phyloP scores from a whole-genome alignment of 2,888 invertebrate genomes.

The Allophyes oxyacanthae region DNA sequence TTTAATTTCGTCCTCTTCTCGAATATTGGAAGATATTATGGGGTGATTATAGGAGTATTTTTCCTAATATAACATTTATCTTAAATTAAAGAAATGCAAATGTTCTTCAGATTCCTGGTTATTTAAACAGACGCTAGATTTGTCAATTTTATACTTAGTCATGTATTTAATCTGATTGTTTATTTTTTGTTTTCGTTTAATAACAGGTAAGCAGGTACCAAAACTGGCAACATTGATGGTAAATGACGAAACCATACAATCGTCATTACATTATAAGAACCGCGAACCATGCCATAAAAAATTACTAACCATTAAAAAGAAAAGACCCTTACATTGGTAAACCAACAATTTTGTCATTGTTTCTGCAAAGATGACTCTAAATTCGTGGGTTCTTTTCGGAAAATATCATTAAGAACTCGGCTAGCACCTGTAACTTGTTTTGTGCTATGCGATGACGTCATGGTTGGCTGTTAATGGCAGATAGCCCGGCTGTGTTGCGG shows the following conservation, averaged over 20 bases:
- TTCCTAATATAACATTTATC: too few relatives aligned
- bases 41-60: too few relatives aligned
- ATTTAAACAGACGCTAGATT: too few relatives aligned
- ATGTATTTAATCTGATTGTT: background rate
- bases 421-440: slow-evolving; percentile 83
- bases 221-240: slow-evolving; percentile 5
- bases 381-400: slow-evolving; percentile 57
- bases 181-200: background rate
- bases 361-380: slow-evolving; percentile 23
- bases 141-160: too few relatives aligned
- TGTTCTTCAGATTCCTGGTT: background rate
- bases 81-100: too few relatives aligned
- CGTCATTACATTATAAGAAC: slow-evolving; percentile 10
- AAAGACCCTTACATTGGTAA: slow-evolving; percentile 17
- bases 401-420: slow-evolving; percentile 70
- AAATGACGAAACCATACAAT: slow-evolving; percentile 30
- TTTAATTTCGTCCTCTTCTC: slow-evolving; percentile 9
- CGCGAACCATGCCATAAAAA: slow-evolving; percentile 11
- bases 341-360: slow-evolving; percentile 24
- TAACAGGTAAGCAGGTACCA: too few relatives aligned
- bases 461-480: slow-evolving; percentile 68
- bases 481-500: slow-evolving; percentile 69
- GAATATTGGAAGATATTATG: background rate
- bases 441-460: slow-evolving; percentile 83
- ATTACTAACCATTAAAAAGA: slow-evolving; percentile 15